These are phyloP conservation scores for Zeugodacus cucurbitae DNA, from an alignment of 1,140 invertebrate species.

Conservation along the genomic window DNA sequence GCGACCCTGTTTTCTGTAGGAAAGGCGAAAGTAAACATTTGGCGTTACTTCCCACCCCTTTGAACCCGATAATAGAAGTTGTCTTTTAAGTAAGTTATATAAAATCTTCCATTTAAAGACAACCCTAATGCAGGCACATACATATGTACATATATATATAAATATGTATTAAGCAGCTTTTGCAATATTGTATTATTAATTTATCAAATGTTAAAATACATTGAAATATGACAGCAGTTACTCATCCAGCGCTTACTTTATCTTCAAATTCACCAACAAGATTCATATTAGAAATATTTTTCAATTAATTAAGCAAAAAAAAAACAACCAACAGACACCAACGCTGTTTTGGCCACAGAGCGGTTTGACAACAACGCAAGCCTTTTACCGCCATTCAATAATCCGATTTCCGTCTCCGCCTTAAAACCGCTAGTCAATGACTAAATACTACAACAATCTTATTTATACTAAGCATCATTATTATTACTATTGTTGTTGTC, in stretches of 20 bases:
- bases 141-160: too few species aligned
- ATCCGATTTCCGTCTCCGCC: conserved; percentile 1
- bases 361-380: not conserved
- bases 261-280: not conserved
- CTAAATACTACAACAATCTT: not conserved
- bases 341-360: not conserved
- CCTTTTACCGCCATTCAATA: not conserved
- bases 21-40: too few species aligned
- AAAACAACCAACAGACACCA: not conserved
- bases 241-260: not conserved
- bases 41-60: too few species aligned
- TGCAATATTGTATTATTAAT: too few species aligned
- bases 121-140: too few species aligned
- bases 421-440: conserved; percentile 19
- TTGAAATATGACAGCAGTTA: not conserved
- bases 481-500: not conserved
- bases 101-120: too few species aligned
- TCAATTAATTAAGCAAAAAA: not conserved
- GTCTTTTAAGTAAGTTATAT: too few species aligned
- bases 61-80: too few species aligned
- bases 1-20: too few species aligned
- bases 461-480: not conserved
- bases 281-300: not conserved
- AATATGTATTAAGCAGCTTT: too few species aligned
- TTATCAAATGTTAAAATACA: too few species aligned